These are phyloP conservation scores for Sylvietta virens DNA, from an alignment of 2,113 vertebrate species.

Conservation along the genomic window DNA sequence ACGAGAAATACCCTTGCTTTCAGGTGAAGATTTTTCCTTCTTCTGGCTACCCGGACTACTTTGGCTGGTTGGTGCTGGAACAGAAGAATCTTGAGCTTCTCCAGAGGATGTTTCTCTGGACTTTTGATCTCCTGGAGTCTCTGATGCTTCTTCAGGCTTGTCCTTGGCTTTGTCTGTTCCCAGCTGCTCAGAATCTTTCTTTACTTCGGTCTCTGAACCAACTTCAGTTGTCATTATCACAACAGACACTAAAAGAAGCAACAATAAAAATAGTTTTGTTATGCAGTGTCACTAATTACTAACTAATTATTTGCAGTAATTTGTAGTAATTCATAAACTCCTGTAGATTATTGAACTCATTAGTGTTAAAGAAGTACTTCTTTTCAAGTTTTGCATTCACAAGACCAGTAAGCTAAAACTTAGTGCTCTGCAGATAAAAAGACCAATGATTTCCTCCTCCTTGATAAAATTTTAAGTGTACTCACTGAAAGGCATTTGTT, in stretches of 20 bases:
- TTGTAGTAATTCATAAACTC: neutral
- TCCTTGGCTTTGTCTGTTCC: slow-evolving; percentile 56
- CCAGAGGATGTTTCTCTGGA: slow-evolving; percentile 13
- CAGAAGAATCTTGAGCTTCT: slow-evolving; percentile 37
- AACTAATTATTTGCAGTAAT: neutral
- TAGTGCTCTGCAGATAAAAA: neutral
- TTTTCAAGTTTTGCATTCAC: neutral
- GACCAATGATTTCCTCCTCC: neutral
- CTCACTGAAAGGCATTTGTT: neutral
- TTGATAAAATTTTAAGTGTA: neutral
- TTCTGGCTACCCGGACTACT: slow-evolving; percentile 67
- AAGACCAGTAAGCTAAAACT: neutral
- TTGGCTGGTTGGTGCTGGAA: slow-evolving; percentile 48
- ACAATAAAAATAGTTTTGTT: neutral
- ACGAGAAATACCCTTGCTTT: slow-evolving; percentile 88
- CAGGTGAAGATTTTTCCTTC: slow-evolving; percentile 74
- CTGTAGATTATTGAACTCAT: neutral
- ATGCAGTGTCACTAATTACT: neutral
- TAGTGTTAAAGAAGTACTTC: neutral
- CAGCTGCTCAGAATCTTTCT: slow-evolving; percentile 79
- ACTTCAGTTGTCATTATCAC: slow-evolving; percentile 91
- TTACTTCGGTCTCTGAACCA: slow-evolving; percentile 85
- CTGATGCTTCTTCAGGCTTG: slow-evolving; percentile 59
- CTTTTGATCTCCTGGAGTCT: slow-evolving; percentile 47
- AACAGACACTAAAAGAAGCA: slow-evolving; percentile 72